Percentiles rank a stretch among this genome's conserved stretches.
Conservation (phyloP, 2,888 invertebrate species). For the Acanthosepion pharaonis region DNA sequence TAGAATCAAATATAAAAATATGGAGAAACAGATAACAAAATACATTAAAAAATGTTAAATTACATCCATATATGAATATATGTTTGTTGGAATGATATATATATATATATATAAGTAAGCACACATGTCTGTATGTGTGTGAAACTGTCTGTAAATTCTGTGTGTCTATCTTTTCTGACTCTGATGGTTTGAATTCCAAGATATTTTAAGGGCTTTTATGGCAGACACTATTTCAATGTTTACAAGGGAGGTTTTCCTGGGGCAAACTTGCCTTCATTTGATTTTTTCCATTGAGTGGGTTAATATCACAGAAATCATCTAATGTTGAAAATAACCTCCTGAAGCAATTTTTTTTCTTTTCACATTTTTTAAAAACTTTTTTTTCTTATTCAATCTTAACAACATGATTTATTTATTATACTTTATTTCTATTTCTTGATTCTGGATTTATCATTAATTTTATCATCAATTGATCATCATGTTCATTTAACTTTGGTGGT, state of each 20-base stretch:
- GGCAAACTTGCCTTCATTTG: slow-evolving; percentile 11
- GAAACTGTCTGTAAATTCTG: neutral
- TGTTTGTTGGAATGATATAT: neutral
- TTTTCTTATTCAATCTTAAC: neutral
- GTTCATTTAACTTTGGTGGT: too few species aligned
- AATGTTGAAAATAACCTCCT: neutral
- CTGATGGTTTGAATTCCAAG: neutral
- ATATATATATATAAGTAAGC: neutral
- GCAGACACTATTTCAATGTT: neutral
- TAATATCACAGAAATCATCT: neutral
- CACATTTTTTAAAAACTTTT: neutral
- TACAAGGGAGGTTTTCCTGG: neutral
- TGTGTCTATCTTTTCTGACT: neutral
- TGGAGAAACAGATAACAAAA: too few species aligned
- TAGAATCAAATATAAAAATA: too few species aligned
- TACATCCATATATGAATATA: neutral
- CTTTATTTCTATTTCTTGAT: neutral
- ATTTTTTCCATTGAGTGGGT: slow-evolving; percentile 2
- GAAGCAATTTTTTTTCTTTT: neutral
- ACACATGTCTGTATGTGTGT: neutral
- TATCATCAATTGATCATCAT: too few species aligned
- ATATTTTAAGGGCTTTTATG: slow-evolving; percentile 33
- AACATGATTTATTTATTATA: neutral
- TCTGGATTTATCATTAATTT: too few species aligned
- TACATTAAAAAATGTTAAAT: too few species aligned